These are phyloP conservation scores for Spermophilus dauricus DNA, from an alignment of 2,113 vertebrate genomes.

Conservation along the genomic window DNA sequence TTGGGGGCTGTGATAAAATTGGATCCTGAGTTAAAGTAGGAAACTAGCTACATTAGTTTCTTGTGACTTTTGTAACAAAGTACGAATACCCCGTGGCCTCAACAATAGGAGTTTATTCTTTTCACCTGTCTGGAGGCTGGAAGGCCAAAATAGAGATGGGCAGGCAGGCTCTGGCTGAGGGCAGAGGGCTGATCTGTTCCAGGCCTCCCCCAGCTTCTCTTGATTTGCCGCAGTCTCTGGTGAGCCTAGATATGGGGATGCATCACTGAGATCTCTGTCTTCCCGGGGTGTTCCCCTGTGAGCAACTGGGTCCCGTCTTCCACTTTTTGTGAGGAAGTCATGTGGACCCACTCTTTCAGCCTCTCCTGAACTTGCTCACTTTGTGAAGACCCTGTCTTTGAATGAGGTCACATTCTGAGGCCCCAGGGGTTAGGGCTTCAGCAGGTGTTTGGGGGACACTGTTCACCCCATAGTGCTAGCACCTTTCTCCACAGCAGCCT, in stretches of 20 bases:
- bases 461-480: background rate
- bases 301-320: background rate
- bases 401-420: background rate
- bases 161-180: background rate
- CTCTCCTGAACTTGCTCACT: background rate
- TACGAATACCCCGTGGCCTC: background rate
- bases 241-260: fast-evolving
- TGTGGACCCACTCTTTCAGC: no score
- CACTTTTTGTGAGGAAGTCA: background rate
- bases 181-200: background rate
- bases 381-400: background rate
- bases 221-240: background rate
- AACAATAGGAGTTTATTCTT: background rate
- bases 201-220: no score
- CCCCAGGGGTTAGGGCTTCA: no score
- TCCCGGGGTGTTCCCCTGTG: fast-evolving
- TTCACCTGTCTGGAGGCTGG: background rate
- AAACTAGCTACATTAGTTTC: background rate
- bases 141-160: background rate
- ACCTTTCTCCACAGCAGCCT: background rate
- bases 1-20: background rate
- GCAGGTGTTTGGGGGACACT: background rate
- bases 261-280: background rate
- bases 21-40: background rate
- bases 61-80: background rate